Base-by-base conservation (phyloP, 2,888 invertebrate genomes). In the Andrena minutula region DNA sequence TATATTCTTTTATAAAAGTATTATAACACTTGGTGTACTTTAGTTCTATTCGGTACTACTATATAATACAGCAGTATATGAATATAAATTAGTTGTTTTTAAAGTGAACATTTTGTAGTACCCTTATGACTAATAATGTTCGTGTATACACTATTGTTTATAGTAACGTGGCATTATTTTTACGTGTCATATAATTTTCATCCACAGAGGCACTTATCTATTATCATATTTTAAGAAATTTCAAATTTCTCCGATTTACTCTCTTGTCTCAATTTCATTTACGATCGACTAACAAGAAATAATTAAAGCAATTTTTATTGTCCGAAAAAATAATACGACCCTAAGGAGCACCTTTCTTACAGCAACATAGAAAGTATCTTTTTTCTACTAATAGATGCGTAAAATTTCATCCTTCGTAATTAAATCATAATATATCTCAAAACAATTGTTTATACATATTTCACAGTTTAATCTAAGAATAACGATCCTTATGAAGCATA, bases 171-270 rank as follows among this genome's bases (percentile, higher is more conserved):
- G 56, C 53, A 35, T 26, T 41, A 61, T 32, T 30, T 30, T 26
- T 63, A 32, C 28, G 32, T 16, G 68, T 41, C 12, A 20, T 41
- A 41, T 28, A 41, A 49, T 63, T 64, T 64, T 30, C 3, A 61
- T 47, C 16, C 30, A 56, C 12, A 68, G 51, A 83, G 76, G 74
- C 71, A 83, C 74, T 83, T 76, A 70, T 66, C 56, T 70, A 56
- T 51, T 35, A 66, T 71, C 49, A 69, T 51, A 49, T 28, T 41
- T 35, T 61, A 8, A 64, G 7, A 30, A 56, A 35, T 68, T 51
- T n/a, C 56, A 23, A 66, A 56, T 30, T 2, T 58, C 16, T n/a
- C 7, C 6, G 69, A 60, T 12, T 41, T 35, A 58, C 5, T 53
- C 30, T 41, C 32, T 32, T 64, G 1, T n/a, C 23, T 28, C n/a